phyloP scores from a whole-genome alignment of 2,797 vertebrate genomes.

The Stomatorhinus walkeri region DNA sequence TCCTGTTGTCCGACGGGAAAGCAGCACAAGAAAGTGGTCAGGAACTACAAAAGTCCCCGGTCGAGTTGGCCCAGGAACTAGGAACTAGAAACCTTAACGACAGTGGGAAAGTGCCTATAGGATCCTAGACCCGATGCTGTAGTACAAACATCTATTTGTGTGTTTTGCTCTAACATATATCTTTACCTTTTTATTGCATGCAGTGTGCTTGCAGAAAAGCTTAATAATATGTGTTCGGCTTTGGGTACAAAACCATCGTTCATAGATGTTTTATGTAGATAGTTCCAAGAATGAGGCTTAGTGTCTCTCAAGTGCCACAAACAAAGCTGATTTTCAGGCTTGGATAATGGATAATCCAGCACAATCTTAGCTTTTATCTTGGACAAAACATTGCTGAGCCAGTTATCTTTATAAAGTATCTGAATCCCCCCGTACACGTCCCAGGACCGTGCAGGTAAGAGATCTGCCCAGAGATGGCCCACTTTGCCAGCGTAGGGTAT shows the following conservation, averaged over 20 bases:
- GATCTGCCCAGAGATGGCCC: background rate
- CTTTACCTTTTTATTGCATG: background rate
- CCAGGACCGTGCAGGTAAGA: background rate
- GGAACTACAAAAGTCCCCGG: background rate
- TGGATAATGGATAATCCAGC: slow-evolving; percentile 1
- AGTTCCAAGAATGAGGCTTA: background rate
- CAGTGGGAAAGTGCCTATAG: background rate
- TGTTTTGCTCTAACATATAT: background rate
- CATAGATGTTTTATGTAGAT: background rate
- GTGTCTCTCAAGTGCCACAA: background rate
- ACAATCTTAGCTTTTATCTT: background rate
- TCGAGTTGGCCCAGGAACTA: background rate
- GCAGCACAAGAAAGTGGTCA: background rate
- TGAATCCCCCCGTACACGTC: background rate
- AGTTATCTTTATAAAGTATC: background rate
- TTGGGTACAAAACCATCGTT: background rate
- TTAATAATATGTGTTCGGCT: background rate
- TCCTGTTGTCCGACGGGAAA: background rate
- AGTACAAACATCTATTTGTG: background rate
- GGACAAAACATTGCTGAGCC: background rate
- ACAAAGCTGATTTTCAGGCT: background rate
- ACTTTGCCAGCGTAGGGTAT: background rate
- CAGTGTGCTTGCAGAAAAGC: background rate
- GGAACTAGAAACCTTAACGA: background rate
- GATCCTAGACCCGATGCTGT: background rate